Percentiles rank a stretch among this genome's conserved stretches.
Conservation (phyloP, 2,888 invertebrate species). For the Aphelenchoides bicaudatus region DNA sequence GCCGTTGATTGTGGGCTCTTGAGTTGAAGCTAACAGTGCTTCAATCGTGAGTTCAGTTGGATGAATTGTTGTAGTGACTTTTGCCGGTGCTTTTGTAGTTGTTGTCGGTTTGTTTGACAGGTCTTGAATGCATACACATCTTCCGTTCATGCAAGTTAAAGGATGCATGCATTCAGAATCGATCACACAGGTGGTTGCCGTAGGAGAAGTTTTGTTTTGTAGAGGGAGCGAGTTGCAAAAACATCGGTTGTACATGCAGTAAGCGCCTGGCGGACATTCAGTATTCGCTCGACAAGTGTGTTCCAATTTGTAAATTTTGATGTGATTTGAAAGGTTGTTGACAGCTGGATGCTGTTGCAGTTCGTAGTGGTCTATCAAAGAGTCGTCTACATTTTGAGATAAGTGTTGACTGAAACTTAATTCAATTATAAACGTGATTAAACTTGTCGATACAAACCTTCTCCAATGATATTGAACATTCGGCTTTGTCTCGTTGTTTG, state of each 20-base stretch:
- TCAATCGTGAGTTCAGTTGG: neutral
- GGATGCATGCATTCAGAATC: conserved; percentile 23
- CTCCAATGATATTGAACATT: too few species aligned
- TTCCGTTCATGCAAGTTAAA: conserved; percentile 11
- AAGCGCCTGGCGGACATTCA: conserved; percentile 22
- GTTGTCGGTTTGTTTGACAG: neutral
- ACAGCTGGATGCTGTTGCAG: neutral
- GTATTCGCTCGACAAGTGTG: conserved; percentile 16
- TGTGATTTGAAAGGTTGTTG: conserved; percentile 10
- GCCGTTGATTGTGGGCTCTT: neutral
- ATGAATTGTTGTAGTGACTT: neutral
- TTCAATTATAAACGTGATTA: too few species aligned
- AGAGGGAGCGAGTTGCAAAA: conserved; percentile 22
- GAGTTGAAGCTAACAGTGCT: neutral
- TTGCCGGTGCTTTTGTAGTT: conserved; percentile 1
- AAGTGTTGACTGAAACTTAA: too few species aligned
- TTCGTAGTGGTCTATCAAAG: neutral
- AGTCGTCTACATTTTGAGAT: neutral
- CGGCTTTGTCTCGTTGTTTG: too few species aligned
- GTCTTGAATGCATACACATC: conserved; percentile 9
- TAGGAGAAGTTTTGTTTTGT: neutral
- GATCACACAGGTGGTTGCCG: conserved; percentile 11
- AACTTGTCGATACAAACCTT: too few species aligned
- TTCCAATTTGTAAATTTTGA: conserved; percentile 16
- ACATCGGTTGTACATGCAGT: conserved; percentile 17